phyloP scores from a whole-genome alignment of 1,140 invertebrate genomes.

The Cydia amplana region DNA sequence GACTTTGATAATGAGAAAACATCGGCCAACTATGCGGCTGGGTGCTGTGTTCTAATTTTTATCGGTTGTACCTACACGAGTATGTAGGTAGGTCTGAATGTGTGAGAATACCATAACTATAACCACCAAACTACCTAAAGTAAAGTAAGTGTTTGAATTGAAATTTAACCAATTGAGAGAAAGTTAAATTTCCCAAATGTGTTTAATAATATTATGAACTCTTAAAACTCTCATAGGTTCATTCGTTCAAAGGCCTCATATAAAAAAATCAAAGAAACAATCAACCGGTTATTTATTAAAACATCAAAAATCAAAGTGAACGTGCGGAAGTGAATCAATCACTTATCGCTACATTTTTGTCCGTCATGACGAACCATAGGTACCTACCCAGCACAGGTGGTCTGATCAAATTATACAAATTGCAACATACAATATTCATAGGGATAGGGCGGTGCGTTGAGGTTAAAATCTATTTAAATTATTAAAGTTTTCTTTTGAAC shows the following conservation, averaged over 20 bases:
- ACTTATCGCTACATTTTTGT: slow-evolving; percentile 4
- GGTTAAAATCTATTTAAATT: slow-evolving; percentile 2
- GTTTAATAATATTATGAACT: no score
- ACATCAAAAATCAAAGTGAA: slow-evolving; percentile 7
- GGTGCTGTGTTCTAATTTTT: not conserved
- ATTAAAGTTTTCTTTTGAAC: slow-evolving; percentile 29
- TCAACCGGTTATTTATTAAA: not conserved
- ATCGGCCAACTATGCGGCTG: not conserved
- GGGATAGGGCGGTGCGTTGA: slow-evolving; percentile 48
- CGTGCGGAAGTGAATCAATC: slow-evolving; percentile 5
- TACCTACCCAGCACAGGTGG: slow-evolving; percentile 49
- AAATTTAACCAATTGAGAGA: no score
- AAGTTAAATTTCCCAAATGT: no score
- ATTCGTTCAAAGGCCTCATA: no score
- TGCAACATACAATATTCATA: slow-evolving; percentile 77
- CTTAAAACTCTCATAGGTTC: no score
- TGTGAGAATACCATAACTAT: no score
- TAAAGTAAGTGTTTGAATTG: no score
- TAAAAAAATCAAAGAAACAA: not conserved
- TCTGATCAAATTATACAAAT: slow-evolving; percentile 78
- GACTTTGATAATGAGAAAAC: not conserved
- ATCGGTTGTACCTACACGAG: no score
- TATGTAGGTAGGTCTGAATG: no score
- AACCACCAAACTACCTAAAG: no score
- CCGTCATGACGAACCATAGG: slow-evolving; percentile 2